These are phyloP conservation scores for Mamestra brassicae DNA, from an alignment of 2,888 invertebrate genomes.

Conservation along the genomic window DNA sequence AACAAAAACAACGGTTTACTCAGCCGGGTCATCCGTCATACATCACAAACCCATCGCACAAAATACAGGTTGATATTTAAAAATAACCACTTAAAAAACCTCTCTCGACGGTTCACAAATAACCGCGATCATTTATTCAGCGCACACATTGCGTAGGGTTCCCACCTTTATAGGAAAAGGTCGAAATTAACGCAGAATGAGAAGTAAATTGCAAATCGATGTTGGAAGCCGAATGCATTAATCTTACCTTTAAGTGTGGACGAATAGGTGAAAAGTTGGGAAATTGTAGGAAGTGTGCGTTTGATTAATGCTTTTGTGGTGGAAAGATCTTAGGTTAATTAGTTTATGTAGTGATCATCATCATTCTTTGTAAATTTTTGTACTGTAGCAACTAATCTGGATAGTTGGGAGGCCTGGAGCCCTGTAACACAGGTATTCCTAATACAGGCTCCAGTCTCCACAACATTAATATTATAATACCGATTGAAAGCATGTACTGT, in stretches of 20 bases:
- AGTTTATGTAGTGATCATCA: not conserved
- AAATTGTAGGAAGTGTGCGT: slow-evolving; percentile 10
- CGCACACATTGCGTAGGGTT: slow-evolving; percentile 34
- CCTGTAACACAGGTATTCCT: too few species aligned
- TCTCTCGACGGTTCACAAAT: slow-evolving; percentile 14
- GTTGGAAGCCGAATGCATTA: slow-evolving; percentile 45
- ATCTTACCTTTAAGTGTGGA: slow-evolving; percentile 43
- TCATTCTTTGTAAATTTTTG: too few species aligned
- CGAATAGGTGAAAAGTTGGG: slow-evolving; percentile 23
- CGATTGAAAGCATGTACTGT: too few species aligned
- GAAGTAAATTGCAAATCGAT: slow-evolving; percentile 60
- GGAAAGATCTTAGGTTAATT: slow-evolving; percentile 17
- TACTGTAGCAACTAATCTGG: too few species aligned
- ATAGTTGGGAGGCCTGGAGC: too few species aligned
- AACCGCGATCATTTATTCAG: slow-evolving; percentile 46
- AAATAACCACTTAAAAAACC: slow-evolving; percentile 31
- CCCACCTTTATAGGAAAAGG: slow-evolving; percentile 13
- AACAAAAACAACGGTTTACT: not conserved
- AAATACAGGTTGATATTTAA: slow-evolving; percentile 37
- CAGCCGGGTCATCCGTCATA: slow-evolving; percentile 13
- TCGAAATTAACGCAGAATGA: slow-evolving; percentile 41
- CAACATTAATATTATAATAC: too few species aligned
- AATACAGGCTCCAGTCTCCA: too few species aligned
- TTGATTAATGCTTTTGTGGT: slow-evolving; percentile 39
- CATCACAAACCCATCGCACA: not conserved